phyloP scores from a whole-genome alignment of 1,140 invertebrate genomes.

The Neoseiulus cucumeris region DNA sequence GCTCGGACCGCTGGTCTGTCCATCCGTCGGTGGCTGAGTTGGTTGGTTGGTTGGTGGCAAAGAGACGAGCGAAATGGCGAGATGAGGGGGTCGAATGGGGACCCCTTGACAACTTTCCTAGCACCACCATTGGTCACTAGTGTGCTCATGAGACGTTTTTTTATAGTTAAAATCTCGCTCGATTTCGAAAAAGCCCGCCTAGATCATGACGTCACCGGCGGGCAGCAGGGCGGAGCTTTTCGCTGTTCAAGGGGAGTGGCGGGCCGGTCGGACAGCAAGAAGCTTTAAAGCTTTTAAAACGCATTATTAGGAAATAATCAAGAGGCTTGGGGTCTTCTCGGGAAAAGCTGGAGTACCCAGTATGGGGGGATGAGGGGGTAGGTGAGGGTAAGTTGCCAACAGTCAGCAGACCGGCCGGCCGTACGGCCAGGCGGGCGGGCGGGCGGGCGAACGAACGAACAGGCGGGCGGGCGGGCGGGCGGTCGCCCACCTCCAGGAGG shows the following conservation, averaged over 20 bases:
- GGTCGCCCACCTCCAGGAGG: too few species aligned
- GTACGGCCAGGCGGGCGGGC: too few species aligned
- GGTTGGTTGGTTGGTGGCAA: too few species aligned
- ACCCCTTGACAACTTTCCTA: constrained; percentile 8
- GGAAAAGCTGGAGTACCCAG: too few species aligned
- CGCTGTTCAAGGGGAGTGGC: not conserved
- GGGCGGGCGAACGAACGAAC: too few species aligned
- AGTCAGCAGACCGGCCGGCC: too few species aligned
- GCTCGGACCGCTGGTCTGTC: too few species aligned
- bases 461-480: too few species aligned
- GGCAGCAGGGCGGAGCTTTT: not conserved
- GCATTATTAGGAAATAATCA: constrained; percentile 12
- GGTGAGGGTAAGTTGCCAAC: too few species aligned
- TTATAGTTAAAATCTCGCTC: constrained; percentile 10
- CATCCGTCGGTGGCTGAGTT: too few species aligned
- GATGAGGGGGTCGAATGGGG: not conserved
- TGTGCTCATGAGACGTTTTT: not conserved
- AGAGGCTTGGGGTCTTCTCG: not conserved
- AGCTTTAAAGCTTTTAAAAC: constrained; percentile 12
- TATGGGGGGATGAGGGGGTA: too few species aligned
- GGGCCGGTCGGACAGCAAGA: not conserved
- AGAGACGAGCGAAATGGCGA: too few species aligned
- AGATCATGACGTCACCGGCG: constrained; percentile 1
- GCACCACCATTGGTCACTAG: constrained; percentile 3
- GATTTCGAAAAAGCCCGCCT: constrained; percentile 11